Conservation (phyloP, 2,888 invertebrate genomes). For the Microchrysa polita region DNA sequence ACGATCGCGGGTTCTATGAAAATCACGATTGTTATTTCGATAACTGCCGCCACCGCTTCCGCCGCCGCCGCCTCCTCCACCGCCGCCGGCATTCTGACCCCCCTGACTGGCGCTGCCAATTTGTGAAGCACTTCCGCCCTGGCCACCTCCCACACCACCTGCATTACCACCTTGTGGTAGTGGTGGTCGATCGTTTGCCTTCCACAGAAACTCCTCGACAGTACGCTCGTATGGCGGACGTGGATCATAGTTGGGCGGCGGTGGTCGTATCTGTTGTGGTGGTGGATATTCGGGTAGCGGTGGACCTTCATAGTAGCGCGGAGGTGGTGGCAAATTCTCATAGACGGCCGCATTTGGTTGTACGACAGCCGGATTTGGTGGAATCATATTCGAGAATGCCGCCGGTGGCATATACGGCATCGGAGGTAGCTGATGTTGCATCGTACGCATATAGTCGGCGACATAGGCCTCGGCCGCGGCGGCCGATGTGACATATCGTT, state of each 20-base stretch:
- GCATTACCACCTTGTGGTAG: slow-evolving; percentile 53
- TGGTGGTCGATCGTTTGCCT: slow-evolving; percentile 64
- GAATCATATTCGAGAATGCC: slow-evolving; percentile 70
- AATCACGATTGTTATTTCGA: slow-evolving; percentile 58
- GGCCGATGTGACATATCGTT: slow-evolving; percentile 70
- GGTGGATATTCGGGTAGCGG: slow-evolving; percentile 80
- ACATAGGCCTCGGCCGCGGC: slow-evolving; percentile 86
- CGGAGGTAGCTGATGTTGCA: slow-evolving; percentile 87
- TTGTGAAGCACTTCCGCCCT: not conserved
- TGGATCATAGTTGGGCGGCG: slow-evolving; percentile 59
- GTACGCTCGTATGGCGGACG: slow-evolving; percentile 80
- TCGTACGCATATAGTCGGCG: slow-evolving; percentile 88
- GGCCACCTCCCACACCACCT: slow-evolving; percentile 51
- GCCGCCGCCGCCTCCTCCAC: slow-evolving; percentile 33
- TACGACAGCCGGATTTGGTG: slow-evolving; percentile 66
- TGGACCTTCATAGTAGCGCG: slow-evolving; percentile 83
- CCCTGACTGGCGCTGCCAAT: slow-evolving; percentile 14
- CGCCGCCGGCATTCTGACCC: slow-evolving; percentile 45
- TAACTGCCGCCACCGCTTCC: slow-evolving; percentile 49
- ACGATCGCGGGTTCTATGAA: slow-evolving; percentile 60
- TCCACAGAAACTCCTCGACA: slow-evolving; percentile 87
- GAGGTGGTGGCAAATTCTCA: slow-evolving; percentile 76
- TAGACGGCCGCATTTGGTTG: slow-evolving; percentile 63
- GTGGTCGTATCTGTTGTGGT: slow-evolving; percentile 59
- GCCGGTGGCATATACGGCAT: slow-evolving; percentile 83